Evolutionary conservation across 2,888 invertebrate genomes (phyloP), one percentile per base, ranked within the genome.

Genomic region (Tipula vernalis): DNA sequence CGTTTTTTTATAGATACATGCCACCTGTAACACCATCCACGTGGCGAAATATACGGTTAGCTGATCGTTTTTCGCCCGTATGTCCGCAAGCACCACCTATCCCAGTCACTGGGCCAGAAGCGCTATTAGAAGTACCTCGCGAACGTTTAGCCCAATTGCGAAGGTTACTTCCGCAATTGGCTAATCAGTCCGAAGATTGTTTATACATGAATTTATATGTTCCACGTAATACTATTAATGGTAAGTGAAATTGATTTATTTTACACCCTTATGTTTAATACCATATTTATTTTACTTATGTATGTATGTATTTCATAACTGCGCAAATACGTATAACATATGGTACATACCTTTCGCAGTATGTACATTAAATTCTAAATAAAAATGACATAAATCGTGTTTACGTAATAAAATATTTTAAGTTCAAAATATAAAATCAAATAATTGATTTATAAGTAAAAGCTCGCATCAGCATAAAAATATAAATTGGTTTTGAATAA

Each of bases 161-260:
- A 90, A 95, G 96, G 88, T 93, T 99, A 89, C 92, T 96, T 89
- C 97, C 97, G 18, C 93, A 96, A 89, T 94, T 99, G 87, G 94
- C 95, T 90, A 97, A 98, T 91, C 98, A 99, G 93, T 97, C 97
- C 91, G 99, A 99, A 93, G 99, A 99, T 93, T 99, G 99, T 91
- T 95, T 99, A 89, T 98, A 98, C 92, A 95, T 99, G 91, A 99
- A 99, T 93, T 94, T 99, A 89, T 99, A 98, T 93, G 97, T 98
- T 88, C 99, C 99, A 88, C 94, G 96, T 89, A 94, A 93, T 84
- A 39, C n/a, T 86, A 71, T 28, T 71, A 71, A 71, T 3, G 86
- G 86, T 86, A 86, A 86, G 86, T 86, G n/a, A 28, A 39, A n/a
- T 28, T 85, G 5, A 71, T 18, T 39, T 85, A 5, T 42, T 85